These are phyloP conservation scores for Drosophila niveifrons DNA, from an alignment of 2,888 invertebrate species.

Conservation along the genomic window DNA sequence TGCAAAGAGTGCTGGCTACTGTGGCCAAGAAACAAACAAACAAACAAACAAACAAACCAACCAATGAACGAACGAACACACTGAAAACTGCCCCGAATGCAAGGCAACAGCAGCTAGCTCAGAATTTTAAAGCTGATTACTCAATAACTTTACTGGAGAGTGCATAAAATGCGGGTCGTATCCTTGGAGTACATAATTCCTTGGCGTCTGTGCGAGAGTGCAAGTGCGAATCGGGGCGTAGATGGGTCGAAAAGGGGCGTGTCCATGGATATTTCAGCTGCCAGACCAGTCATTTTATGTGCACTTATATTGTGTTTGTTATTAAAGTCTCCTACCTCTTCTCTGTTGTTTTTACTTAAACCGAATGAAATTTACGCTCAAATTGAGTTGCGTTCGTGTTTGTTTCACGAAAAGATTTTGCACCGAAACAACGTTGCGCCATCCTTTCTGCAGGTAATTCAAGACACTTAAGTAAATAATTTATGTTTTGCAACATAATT, in stretches of 20 bases:
- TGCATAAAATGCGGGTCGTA: slow-evolving; percentile 73
- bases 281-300: slow-evolving; percentile 66
- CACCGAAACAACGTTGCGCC: slow-evolving; percentile 30
- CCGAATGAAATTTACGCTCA: slow-evolving; percentile 70
- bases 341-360: slow-evolving; percentile 52
- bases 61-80: slow-evolving; percentile 52
- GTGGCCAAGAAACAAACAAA: slow-evolving; percentile 58
- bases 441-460: slow-evolving; percentile 58
- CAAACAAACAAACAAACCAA: slow-evolving; percentile 46
- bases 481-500: slow-evolving; percentile 65
- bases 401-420: slow-evolving; percentile 54
- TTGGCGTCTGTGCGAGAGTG: slow-evolving; percentile 10
- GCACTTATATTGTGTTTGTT: slow-evolving; percentile 78
- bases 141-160: slow-evolving; percentile 78
- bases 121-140: slow-evolving; percentile 80
- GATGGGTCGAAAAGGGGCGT: background rate
- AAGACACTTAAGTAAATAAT: slow-evolving; percentile 70
- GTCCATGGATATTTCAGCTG: slow-evolving; percentile 51
- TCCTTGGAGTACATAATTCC: slow-evolving; percentile 78
- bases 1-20: slow-evolving; percentile 35
- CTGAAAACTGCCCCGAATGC: slow-evolving; percentile 32
- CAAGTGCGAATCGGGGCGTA: background rate
- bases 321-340: slow-evolving; percentile 60
- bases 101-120: slow-evolving; percentile 26
- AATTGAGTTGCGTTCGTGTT: slow-evolving; percentile 71